These are phyloP conservation scores for Paragorgia papillata DNA, from an alignment of 92 coral and sea anemone species.

Conservation along the genomic window DNA sequence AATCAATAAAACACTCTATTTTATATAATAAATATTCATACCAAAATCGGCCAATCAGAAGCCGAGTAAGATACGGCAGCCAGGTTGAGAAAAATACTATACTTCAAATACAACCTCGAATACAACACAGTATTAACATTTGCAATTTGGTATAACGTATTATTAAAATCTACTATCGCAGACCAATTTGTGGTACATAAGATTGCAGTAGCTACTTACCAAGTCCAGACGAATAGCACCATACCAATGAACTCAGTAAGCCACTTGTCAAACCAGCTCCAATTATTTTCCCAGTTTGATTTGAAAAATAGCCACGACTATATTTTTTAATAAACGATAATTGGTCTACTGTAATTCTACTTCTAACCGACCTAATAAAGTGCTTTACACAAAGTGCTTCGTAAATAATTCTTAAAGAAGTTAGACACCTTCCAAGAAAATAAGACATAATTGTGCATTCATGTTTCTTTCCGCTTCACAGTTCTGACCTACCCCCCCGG, in stretches of 20 bases:
- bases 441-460: constrained; percentile 4
- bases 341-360: not conserved
- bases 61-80: too few species aligned
- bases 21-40: too few species aligned
- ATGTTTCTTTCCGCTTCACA: too few species aligned
- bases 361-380: constrained; percentile 5
- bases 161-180: too few species aligned
- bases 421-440: constrained; percentile 12
- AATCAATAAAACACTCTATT: too few species aligned
- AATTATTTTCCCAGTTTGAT: not conserved
- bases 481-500: not conserved
- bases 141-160: too few species aligned
- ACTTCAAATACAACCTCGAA: too few species aligned
- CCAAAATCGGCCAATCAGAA: too few species aligned
- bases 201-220: too few species aligned
- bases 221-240: constrained; percentile 27
- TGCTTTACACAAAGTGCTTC: not conserved
- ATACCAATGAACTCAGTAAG: constrained; percentile 16
- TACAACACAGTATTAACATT: too few species aligned
- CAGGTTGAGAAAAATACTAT: too few species aligned
- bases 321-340: not conserved
- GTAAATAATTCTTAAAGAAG: constrained; percentile 6
- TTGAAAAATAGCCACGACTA: not conserved
- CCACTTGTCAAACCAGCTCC: constrained; percentile 30
- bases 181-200: too few species aligned